phyloP scores from a whole-genome alignment of 2,113 vertebrate genomes.

The Cyphomyrus plagiostoma region DNA sequence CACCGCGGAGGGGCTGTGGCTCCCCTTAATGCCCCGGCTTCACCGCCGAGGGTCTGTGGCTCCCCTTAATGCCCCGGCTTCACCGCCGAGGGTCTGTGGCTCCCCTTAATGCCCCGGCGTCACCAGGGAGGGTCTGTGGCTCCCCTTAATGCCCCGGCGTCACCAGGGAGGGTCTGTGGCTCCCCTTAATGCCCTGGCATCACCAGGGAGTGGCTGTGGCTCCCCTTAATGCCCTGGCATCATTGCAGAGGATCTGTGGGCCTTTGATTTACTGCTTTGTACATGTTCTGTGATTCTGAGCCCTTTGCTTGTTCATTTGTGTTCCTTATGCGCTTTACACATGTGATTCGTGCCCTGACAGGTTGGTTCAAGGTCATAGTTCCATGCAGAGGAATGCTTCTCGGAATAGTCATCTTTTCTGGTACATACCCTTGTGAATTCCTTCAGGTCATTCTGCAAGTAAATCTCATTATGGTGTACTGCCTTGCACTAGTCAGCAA shows the following conservation, averaged over 20 bases:
- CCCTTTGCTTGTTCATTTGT: not conserved
- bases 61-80: not conserved
- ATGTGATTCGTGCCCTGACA: not conserved
- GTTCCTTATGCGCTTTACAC: not conserved
- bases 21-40: not conserved
- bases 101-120: not conserved
- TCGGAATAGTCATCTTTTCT: not conserved
- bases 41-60: not conserved
- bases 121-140: no score
- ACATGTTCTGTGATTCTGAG: not conserved
- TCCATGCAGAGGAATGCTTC: not conserved
- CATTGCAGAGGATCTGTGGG: not conserved
- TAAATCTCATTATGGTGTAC: not conserved
- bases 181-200: not conserved
- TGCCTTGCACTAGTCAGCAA: not conserved
- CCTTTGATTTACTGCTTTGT: not conserved
- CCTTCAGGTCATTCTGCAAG: not conserved
- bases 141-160: no score
- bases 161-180: no score
- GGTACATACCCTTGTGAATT: not conserved
- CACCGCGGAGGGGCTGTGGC: no score
- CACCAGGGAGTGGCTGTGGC: not conserved
- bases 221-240: not conserved
- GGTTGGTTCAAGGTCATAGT: not conserved
- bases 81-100: not conserved